Conservation (phyloP, 2,797 vertebrate genomes). For the Hemibagrus guttatus region DNA sequence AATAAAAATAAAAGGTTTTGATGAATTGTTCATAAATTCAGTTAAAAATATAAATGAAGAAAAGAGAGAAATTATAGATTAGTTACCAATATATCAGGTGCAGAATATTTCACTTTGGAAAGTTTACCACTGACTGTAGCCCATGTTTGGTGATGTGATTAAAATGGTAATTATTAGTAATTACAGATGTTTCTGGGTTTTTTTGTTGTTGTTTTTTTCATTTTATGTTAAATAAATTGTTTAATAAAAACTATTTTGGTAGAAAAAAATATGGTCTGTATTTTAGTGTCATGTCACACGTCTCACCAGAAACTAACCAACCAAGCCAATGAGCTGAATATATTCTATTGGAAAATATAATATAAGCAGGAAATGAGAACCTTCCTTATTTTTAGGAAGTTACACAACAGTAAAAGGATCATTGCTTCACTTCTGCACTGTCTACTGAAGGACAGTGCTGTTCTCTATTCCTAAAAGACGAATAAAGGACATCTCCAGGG, state of each 20-base stretch:
- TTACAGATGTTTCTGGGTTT: neutral
- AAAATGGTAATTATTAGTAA: neutral
- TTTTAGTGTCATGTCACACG: neutral
- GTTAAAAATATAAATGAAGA: neutral
- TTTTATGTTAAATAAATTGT: neutral
- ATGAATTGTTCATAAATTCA: neutral
- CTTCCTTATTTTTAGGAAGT: neutral
- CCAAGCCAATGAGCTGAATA: neutral
- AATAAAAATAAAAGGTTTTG: neutral
- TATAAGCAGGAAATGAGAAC: neutral
- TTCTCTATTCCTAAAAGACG: neutral
- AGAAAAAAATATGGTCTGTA: neutral
- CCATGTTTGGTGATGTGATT: neutral
- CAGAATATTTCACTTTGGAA: neutral
- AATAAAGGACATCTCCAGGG: slow-evolving; percentile 30
- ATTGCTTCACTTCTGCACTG: neutral
- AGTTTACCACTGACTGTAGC: neutral
- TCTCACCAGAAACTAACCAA: neutral
- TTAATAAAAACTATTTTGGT: neutral
- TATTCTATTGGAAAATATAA: neutral
- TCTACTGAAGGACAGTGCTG: neutral
- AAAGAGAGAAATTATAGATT: neutral
- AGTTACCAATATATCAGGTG: neutral
- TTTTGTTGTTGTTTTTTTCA: neutral
- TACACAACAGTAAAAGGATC: neutral